Conservation (phyloP, 2,113 vertebrate species). For the Mellivora capensis region DNA sequence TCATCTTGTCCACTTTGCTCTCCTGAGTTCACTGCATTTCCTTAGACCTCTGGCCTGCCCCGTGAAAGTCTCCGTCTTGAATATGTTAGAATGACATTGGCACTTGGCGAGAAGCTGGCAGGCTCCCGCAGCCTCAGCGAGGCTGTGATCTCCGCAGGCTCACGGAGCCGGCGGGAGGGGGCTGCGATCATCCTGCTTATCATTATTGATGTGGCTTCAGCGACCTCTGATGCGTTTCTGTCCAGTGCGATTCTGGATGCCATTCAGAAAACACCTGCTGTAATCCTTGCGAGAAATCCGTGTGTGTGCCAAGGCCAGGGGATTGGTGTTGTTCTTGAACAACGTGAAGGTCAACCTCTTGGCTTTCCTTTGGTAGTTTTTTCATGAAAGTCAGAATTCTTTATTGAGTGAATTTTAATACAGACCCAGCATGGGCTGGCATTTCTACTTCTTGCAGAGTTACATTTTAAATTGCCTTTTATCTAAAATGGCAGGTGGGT, state of each 20-base stretch:
- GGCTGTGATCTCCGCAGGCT: background rate
- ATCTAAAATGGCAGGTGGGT: background rate
- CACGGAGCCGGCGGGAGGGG: background rate
- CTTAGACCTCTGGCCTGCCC: background rate
- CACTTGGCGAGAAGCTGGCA: constrained; percentile 20
- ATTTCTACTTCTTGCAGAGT: background rate
- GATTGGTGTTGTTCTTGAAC: constrained; percentile 29
- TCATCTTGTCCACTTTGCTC: background rate
- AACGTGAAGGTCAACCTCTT: constrained; percentile 56
- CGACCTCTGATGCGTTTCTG: constrained; percentile 55
- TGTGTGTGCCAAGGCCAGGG: constrained; percentile 34
- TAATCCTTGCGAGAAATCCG: constrained; percentile 1
- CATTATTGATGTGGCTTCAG: constrained; percentile 52
- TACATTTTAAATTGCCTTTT: background rate
- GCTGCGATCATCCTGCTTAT: background rate
- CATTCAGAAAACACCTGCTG: constrained; percentile 71
- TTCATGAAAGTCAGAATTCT: constrained; percentile 41
- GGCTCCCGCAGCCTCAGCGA: background rate
- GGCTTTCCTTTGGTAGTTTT: background rate
- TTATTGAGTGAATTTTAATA: background rate
- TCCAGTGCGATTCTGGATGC: constrained; percentile 54
- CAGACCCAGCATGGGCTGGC: background rate
- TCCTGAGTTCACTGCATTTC: background rate
- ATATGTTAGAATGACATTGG: constrained; percentile 55
- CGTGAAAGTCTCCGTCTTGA: background rate